phyloP scores from a whole-genome alignment of 2,888 invertebrate genomes.

The Morinoia aosen region DNA sequence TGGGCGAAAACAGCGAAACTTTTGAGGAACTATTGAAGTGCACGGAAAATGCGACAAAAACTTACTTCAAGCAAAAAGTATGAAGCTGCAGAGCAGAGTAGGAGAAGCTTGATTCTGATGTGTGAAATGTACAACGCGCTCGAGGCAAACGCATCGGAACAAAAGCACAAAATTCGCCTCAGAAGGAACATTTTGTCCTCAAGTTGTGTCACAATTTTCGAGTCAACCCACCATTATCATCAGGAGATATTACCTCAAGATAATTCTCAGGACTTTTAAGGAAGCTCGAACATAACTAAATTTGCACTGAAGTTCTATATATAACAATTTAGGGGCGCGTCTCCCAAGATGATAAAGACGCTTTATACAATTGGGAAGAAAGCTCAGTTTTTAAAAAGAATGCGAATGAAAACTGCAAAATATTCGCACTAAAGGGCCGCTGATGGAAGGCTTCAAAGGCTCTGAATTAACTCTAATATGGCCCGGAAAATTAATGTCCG shows the following conservation, averaged over 20 bases:
- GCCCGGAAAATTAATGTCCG: constrained; percentile 24
- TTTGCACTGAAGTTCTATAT: neutral
- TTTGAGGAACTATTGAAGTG: neutral
- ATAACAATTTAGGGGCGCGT: neutral
- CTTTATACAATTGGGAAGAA: neutral
- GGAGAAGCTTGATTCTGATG: neutral
- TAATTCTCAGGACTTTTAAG: neutral
- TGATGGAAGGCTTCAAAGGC: constrained; percentile 33
- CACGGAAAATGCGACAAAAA: neutral
- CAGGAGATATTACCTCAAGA: neutral
- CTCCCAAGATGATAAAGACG: neutral
- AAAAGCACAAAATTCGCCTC: neutral
- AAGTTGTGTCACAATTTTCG: constrained; percentile 17
- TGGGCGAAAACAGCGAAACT: neutral
- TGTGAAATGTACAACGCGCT: neutral
- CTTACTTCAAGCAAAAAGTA: neutral
- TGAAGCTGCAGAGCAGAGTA: neutral
- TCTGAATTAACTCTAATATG: constrained; percentile 41
- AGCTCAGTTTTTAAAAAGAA: neutral
- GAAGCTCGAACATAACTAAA: neutral
- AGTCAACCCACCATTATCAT: neutral
- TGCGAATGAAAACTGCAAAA: constrained; percentile 6
- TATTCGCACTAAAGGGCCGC: neutral
- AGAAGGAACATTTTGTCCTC: neutral
- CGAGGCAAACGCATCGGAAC: neutral